phyloP scores from a whole-genome alignment of 2,888 invertebrate species.

The Hecatera dysodea region DNA sequence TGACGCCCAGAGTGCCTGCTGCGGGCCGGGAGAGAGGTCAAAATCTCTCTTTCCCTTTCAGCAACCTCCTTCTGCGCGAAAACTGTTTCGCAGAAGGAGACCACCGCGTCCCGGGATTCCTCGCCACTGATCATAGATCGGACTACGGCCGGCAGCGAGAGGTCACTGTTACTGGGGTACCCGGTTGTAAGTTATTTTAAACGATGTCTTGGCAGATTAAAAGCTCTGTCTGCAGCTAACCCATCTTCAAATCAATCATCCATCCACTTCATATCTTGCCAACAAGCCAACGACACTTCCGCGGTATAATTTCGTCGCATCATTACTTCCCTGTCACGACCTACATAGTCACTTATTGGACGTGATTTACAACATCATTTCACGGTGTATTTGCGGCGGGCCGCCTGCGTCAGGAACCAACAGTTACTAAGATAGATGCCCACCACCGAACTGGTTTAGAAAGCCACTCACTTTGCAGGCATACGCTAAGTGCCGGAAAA shows the following conservation, averaged over 20 bases:
- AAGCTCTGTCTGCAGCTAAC: not conserved
- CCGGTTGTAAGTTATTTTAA: too few species aligned
- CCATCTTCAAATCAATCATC: not conserved
- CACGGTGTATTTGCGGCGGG: slow-evolving; percentile 55
- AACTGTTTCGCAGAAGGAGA: too few species aligned
- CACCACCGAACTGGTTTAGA: slow-evolving; percentile 60
- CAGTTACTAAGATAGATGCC: slow-evolving; percentile 58
- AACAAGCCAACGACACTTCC: slow-evolving; percentile 24
- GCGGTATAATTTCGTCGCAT: slow-evolving; percentile 38
- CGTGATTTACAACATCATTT: slow-evolving; percentile 63
- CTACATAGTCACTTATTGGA: slow-evolving; percentile 43
- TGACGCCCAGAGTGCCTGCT: too few species aligned
- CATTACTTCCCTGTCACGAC: slow-evolving; percentile 34
- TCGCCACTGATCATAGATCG: too few species aligned
- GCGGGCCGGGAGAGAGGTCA: too few species aligned
- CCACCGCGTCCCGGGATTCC: too few species aligned
- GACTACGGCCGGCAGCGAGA: too few species aligned
- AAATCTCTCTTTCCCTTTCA: too few species aligned
- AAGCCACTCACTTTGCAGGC: slow-evolving; percentile 43
- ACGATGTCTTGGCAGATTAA: not conserved
- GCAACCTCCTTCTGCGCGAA: too few species aligned
- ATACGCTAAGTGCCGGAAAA: slow-evolving; percentile 42
- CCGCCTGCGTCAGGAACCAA: slow-evolving; percentile 51
- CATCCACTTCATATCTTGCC: not conserved
- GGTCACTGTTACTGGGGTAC: too few species aligned